phyloP scores from a whole-genome alignment of 2,113 vertebrate genomes.

The Elanoides forficatus region DNA sequence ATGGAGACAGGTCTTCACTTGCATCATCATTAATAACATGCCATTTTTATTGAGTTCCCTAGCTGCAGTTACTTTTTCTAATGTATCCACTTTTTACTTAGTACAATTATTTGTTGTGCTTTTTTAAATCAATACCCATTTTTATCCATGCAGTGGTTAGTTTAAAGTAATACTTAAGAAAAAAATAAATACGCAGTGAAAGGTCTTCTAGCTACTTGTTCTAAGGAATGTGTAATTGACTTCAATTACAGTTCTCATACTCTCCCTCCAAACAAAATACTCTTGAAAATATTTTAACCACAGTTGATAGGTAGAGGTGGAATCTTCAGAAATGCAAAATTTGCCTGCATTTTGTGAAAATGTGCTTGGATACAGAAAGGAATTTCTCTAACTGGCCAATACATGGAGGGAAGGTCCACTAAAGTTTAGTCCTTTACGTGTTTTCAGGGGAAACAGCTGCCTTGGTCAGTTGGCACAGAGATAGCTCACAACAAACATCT shows the following conservation, averaged over 20 bases:
- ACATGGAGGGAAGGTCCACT: not conserved
- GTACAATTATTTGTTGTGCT: fast-evolving
- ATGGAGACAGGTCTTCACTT: not conserved
- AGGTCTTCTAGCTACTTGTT: not conserved
- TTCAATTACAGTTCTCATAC: not conserved
- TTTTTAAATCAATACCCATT: not conserved
- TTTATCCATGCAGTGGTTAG: not conserved
- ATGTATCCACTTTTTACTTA: not conserved
- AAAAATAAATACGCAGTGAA: not conserved
- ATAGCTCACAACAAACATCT: not conserved
- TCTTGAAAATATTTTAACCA: not conserved
- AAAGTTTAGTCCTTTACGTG: not conserved
- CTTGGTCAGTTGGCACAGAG: not conserved
- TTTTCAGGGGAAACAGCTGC: not conserved
- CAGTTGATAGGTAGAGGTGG: not conserved
- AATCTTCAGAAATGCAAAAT: not conserved
- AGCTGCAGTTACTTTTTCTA: not conserved
- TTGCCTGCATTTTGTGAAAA: not conserved
- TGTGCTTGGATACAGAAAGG: not conserved
- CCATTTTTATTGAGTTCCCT: not conserved
- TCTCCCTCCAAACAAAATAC: not conserved
- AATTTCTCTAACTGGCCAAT: not conserved
- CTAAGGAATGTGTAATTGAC: not conserved
- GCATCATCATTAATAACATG: not conserved
- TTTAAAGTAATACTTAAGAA: not conserved